Evolutionary conservation across 1,140 invertebrate genomes (phyloP), one percentile per base, ranked within the genome.

Genomic region (Diachasmimorpha longicaudata): DNA sequence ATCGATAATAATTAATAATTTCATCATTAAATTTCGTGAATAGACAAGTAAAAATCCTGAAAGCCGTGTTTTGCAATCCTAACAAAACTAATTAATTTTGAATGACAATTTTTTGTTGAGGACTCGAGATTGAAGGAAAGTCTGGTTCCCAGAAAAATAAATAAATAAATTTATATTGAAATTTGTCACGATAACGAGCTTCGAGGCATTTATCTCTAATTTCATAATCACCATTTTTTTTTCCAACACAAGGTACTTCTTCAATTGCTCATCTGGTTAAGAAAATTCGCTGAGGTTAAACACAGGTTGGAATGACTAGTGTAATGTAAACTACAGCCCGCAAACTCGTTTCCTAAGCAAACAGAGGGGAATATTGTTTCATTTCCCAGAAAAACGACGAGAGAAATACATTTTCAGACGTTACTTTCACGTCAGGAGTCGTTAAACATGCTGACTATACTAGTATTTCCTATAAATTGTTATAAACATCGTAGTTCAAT

Each of bases 311-410:
- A 39, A 68, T 39, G 66, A 68, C 36, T 68, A 39, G 66, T 68
- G 5, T 37, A 68, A 37, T 37, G 39, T 68, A 66, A 67, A 73
- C 55, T 42, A 9, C 19, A 73, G 36, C 72, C 71, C 72, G 36
- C 72, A 73, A 73, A 73, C 58, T 73, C 72, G 58, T 73, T 73
- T 66, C 23, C 55, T 67, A 67, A 44, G 37, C 58, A 73, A 66
- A 66, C 72, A 73, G 23, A 66, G 13, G 36, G 55, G 10, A 66
- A 58, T 73, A 39, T 67, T 37, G 10, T 73, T 44, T 16, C n/a
- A 52, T 66, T 66, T 37, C 55, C 31, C 39, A 44, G 25, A n/a
- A 42, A 11, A 31, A 44, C 48, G 44, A 52, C 21, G 16, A 69
- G 42, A 74, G 66, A 69, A 69, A 74, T 42, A 55, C 36, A 39